Base-by-base conservation (phyloP, 2,888 invertebrate genomes). In the Drosophila colorata region DNA sequence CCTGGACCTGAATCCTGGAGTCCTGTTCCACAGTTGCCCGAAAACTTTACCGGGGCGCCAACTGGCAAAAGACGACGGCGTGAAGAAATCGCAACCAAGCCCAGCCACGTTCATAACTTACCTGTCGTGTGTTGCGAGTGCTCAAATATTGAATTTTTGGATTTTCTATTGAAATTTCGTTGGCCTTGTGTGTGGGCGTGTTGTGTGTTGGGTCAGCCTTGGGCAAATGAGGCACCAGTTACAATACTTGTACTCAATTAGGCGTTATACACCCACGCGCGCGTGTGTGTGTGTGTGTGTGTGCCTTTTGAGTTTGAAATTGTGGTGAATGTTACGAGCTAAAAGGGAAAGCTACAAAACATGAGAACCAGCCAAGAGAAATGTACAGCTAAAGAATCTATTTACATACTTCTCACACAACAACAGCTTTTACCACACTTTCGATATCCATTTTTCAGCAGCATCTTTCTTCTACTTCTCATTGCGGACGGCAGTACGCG, bases 121-220 rank as follows among this genome's bases (percentile, higher is more conserved):
- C 77, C 73, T 67, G 57, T 35, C 60, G 44, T 68, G 59, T 66
- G 74, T 55, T 64, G 49, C 57, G 63, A 69, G 66, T 75, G 58
- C 68, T 77, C 89, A 90, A 90, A 88, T 87, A 90, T 90, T 90
- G 89, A 79, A 72, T 78, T 90, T 89, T 78, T 73, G 78, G 89
- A 88, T 87, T 84, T 84, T 72, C 40, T 65, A 90, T 90, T 67
- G 76, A 76, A 89, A 73, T 75, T 67, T 38, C 16, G 23, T 33
- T 28, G 14, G 18, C 40, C 8, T 40, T 8, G 20, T 25, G 47
- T 58, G 49, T 57, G 31, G 40, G 16, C 20, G 38, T 41, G 41
- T 20, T 25, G 53, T 64, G 28, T 52, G 51, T 35, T 70, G 44
- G 80, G 72, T 76, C 77, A 80, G 80, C 77, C 86, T 44, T 74